Evolutionary conservation across 2,888 invertebrate species (phyloP).

Genomic region (Dioctria rufipes): DNA sequence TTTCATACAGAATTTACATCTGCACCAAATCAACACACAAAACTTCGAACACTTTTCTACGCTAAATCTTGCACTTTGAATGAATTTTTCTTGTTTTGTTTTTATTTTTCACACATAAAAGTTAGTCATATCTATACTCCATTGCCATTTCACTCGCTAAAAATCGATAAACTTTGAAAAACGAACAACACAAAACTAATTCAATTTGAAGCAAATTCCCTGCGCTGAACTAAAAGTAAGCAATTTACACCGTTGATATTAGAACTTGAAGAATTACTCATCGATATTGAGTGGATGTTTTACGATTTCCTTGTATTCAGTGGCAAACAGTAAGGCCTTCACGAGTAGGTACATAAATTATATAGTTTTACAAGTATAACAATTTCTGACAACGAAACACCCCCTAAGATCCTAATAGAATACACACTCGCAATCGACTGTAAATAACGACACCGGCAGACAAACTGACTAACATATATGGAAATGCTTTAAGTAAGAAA

Average conservation of each 20-base stretch:
- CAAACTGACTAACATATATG: background rate
- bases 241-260: background rate
- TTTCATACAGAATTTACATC: background rate
- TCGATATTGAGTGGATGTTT: no score
- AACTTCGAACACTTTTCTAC: background rate
- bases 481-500: slow-evolving; percentile 18
- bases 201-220: slow-evolving; percentile 16
- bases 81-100: background rate
- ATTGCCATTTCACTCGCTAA: background rate
- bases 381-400: no score
- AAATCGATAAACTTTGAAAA: slow-evolving; percentile 52
- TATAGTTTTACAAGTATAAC: no score
- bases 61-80: background rate
- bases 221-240: background rate
- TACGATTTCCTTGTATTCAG: no score
- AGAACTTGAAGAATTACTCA: no score
- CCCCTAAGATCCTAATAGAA: no score
- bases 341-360: no score
- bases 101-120: background rate
- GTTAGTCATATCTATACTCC: background rate
- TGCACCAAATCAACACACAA: background rate
- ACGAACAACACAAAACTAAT: slow-evolving; percentile 3
- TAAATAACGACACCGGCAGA: background rate
- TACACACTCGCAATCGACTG: background rate
- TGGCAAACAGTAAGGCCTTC: no score